Evolutionary conservation across 2,113 vertebrate species (phyloP), one percentile per base, ranked within the genome.

Genomic region (Platichthys flesus): DNA sequence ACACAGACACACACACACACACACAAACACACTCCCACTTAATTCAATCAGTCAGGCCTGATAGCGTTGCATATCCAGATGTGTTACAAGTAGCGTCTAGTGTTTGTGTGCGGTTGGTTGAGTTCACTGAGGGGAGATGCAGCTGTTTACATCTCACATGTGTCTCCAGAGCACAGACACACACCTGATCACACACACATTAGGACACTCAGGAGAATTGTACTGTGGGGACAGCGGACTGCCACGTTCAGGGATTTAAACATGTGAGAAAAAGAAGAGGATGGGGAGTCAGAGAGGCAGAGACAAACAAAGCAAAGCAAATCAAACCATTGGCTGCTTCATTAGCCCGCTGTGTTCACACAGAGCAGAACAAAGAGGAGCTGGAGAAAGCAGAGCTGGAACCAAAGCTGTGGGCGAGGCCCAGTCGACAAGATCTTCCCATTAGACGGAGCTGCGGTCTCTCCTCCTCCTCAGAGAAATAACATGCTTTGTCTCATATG

Each of bases 401-500:
- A 80, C 47, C 24, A 65, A 78, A 76, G 78, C 74, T 51, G 76
- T 73, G 69, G 66, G 74, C 65, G 74, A 66, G 57, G 64, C 49
- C 20, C 60, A 52, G 74, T 67, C 12, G 7, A 68, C 28, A 64
- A 68, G 15, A 57, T 76, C 65, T 72, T 70, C 42, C 20, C 40
- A 10, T 77, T 47, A 63, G 49, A 78, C 18, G 1, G 62, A 71
- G 59, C 63, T 59, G 58, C 74, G 37, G 78, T 67, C 67, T n/a
- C 31, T 83, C 42, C 56, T 84, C 80, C 52, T 64, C 55, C 60
- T 87, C 69, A 54, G 62, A 59, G 56, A 77, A 88, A 86, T 78
- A 88, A 87, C 76, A 64, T 5, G n/a, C 74, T 80, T 87, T 85
- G 85, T 81, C 49, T 82, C 55, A 76, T 61, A 75, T 78, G 61